A percentile compares a stretch with the other conserved stretches of the same genome.
These are phyloP conservation scores for Oreocharis arfaki DNA, from an alignment of 2,113 vertebrate genomes.

Conservation along the genomic window DNA sequence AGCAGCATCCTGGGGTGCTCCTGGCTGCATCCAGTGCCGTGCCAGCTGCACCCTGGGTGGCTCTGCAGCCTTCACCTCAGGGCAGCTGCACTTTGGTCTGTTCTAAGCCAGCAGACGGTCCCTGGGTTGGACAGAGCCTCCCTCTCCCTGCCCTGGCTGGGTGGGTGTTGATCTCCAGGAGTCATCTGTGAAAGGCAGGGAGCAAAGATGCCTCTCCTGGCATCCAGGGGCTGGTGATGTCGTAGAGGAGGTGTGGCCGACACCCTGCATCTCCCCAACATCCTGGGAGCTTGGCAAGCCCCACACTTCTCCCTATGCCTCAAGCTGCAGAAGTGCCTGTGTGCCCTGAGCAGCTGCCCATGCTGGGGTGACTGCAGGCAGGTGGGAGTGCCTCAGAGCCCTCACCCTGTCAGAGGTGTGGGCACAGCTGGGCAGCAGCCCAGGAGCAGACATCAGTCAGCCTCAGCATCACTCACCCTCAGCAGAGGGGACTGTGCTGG, in stretches of 20 bases:
- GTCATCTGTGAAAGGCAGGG: not conserved
- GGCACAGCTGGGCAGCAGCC: not conserved
- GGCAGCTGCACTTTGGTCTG: not conserved
- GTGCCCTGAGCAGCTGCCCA: not conserved
- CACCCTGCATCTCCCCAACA: not conserved
- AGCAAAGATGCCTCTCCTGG: not conserved
- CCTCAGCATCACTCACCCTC: not conserved
- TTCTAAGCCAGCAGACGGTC: not conserved
- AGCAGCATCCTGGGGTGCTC: not conserved
- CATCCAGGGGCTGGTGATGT: not conserved
- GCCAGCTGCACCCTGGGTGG: not conserved
- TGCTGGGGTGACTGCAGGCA: not conserved
- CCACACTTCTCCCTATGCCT: fast-evolving
- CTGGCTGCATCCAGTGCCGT: not conserved
- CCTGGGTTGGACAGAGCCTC: not conserved
- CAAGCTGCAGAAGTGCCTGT: fast-evolving
- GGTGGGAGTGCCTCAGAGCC: not conserved
- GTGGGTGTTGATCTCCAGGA: not conserved
- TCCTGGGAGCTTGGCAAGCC: not conserved
- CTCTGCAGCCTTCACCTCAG: not conserved
- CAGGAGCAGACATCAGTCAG: not conserved
- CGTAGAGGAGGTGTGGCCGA: fast-evolving
- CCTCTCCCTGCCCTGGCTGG: fast-evolving
- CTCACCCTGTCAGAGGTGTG: not conserved
- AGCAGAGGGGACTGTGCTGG: not conserved